phyloP scores from a whole-genome alignment of 2,797 vertebrate species.

The Rhynchonycteris naso region DNA sequence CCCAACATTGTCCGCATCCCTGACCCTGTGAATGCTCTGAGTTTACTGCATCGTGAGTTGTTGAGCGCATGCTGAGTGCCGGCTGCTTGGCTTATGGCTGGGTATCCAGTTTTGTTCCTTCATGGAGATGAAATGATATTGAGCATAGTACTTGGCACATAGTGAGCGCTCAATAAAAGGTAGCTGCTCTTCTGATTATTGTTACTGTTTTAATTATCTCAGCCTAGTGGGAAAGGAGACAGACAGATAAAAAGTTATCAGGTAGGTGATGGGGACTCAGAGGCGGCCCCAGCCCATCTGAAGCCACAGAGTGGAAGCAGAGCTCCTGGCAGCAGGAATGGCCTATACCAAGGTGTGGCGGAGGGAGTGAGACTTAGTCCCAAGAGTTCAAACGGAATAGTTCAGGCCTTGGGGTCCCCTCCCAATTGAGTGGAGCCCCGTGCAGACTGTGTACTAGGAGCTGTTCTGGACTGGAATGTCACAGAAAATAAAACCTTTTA shows the following conservation, averaged over 20 bases:
- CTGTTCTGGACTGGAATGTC: too few relatives aligned
- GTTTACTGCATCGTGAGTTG: neutral
- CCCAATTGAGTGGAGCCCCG: neutral
- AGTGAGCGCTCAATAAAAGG: neutral
- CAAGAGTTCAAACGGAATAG: accelerated
- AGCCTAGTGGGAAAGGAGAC: neutral
- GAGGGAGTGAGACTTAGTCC: neutral
- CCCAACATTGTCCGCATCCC: neutral
- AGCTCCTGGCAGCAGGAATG: neutral
- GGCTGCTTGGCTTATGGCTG: neutral
- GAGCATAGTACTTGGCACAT: neutral
- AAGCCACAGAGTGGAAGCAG: accelerated
- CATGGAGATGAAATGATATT: neutral
- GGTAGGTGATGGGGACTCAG: neutral
- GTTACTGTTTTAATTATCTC: neutral
- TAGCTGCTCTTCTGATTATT: neutral
- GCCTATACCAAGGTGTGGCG: neutral
- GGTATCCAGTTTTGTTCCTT: neutral
- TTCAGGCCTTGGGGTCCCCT: neutral
- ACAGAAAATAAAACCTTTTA: neutral
- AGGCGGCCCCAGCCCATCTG: accelerated
- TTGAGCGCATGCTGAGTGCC: neutral
- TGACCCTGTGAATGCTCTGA: neutral
- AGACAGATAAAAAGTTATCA: neutral
- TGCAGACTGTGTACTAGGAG: neutral